Conservation (phyloP, 2,113 vertebrate genomes). For the Delphinapterus leucas region DNA sequence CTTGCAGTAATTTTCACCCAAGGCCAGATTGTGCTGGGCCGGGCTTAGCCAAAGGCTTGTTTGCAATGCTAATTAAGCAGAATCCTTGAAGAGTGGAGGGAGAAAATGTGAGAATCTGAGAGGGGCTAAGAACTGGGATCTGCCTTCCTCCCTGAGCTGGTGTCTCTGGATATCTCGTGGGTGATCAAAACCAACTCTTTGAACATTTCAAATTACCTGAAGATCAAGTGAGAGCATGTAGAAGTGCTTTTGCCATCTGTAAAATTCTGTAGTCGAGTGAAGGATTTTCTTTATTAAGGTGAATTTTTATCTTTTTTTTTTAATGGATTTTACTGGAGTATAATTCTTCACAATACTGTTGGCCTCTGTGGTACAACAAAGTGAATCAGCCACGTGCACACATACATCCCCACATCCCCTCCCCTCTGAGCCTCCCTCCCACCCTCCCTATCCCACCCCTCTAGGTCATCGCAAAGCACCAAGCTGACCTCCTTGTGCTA, state of each 20-base stretch:
- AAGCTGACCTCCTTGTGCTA: no score
- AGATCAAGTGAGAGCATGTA: not conserved
- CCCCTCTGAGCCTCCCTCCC: no score
- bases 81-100: not conserved
- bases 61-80: not conserved
- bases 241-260: not conserved
- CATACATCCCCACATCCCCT: no score
- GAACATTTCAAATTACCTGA: not conserved
- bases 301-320: not conserved
- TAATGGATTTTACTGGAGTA: no score
- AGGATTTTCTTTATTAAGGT: not conserved
- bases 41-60: not conserved
- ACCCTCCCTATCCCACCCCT: no score
- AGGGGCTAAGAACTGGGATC: not conserved
- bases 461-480: no score
- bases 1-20: not conserved
- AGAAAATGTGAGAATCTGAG: not conserved
- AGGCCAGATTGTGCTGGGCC: not conserved
- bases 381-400: no score
- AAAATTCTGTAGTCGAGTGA: not conserved
- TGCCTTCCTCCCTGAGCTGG: not conserved
- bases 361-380: no score
- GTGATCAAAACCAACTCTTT: not conserved
- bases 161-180: not conserved
- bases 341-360: no score